Evolutionary conservation across 1,140 invertebrate genomes (phyloP), one percentile per base, ranked within the genome.

Genomic region (Leptinotarsa texana): DNA sequence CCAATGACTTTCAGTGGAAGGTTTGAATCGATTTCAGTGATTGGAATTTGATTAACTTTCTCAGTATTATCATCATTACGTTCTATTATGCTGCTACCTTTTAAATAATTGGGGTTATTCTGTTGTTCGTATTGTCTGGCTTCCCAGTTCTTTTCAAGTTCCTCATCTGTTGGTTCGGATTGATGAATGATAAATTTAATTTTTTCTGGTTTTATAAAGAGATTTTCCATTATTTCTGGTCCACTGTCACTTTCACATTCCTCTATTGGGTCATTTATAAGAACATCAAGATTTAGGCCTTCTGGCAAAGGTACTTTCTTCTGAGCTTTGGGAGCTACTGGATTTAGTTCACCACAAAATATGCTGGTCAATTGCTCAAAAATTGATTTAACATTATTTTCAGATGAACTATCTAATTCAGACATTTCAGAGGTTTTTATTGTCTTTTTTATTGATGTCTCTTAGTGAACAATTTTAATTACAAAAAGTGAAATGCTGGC

Each of bases 281-380:
- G 99, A 22, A 92, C 91, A 82, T 98, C 96, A 75, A 99, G 87
- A 88, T 99, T 95, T 63, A 99, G 87, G 17, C 96, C 97, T 79
- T 98, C 93, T 2, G 98, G 98, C 75, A 99, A 89, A 75, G 96
- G 98, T 21, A 99, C 98, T 91, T 99, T 99, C 81, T 93, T 92
- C 87, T 99, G 98, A 67, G 98, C 98, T 88, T 99, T 99, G 0
- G 96, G 93, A 48, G 98, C 98, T 33, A 99, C 98, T 3, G 98
- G 98, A 88, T 99, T 99, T 11, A 99, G 87, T 85, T 99, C 97
- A 3, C 97, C 97, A 63, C 90, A 89, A 86, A 98, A 95, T 22
- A 94, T 84, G 63, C 67, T 74, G 13, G 83, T 69, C 15, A 85
- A 75, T 72, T 83, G 79, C 5, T 62, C 70, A 3, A 82, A 65